Percentiles rank a stretch among this genome's conserved stretches.
These are phyloP conservation scores for Cherax quadricarinatus DNA, from an alignment of 1,140 invertebrate genomes.

Conservation along the genomic window DNA sequence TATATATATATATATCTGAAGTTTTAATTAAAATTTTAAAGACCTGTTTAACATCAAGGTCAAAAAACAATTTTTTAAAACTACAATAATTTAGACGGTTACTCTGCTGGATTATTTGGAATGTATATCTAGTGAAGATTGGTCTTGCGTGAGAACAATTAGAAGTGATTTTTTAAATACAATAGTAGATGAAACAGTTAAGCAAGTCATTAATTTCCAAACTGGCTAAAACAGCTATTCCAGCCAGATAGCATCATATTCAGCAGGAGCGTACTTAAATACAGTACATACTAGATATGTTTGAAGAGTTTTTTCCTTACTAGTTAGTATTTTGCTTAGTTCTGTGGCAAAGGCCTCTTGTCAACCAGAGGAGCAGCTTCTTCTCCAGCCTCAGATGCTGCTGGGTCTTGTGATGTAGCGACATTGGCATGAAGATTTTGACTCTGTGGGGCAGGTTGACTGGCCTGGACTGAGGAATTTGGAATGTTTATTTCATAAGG, in stretches of 20 bases:
- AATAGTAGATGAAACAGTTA: no score
- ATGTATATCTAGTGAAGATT: no score
- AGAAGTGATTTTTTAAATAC: no score
- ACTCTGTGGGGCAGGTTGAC: not conserved
- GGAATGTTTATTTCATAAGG: not conserved
- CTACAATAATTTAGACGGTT: no score
- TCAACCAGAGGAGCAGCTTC: not conserved
- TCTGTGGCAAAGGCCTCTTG: not conserved
- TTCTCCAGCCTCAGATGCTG: not conserved
- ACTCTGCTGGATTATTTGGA: no score
- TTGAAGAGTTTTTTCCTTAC: not conserved
- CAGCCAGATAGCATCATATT: not conserved
- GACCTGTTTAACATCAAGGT: no score
- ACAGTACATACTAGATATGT: not conserved
- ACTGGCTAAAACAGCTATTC: not conserved
- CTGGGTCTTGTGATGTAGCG: not conserved
- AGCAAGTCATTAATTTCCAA: no score
- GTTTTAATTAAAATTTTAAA: no score
- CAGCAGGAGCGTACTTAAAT: not conserved
- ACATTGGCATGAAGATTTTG: not conserved
- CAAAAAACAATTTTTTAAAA: no score
- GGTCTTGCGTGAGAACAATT: no score
- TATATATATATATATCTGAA: no score
- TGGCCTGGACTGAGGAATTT: not conserved
- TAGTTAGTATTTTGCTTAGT: not conserved